Base-by-base conservation (phyloP, 92 coral and sea anemone species). In the Actinostola sp. region DNA sequence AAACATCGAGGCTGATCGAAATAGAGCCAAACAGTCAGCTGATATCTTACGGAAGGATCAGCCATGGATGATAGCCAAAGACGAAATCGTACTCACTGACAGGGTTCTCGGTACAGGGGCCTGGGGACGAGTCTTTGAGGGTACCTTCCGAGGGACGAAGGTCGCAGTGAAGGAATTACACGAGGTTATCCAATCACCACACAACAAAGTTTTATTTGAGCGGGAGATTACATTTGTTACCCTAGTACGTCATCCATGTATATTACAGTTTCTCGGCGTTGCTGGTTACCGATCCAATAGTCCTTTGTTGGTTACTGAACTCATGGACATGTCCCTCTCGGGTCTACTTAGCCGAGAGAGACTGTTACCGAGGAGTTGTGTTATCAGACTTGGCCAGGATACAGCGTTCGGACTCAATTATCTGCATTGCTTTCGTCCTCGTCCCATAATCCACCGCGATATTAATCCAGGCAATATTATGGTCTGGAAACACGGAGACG, bases 381-480 rank as follows among this genome's bases (percentile, higher is more conserved):
- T 86, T 29, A 57, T 68, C 45, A 72, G 78, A 3, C 89, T 90
- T 14, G 96, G 87, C 23, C 84, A 89, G 36, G 95, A 92, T 53
- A 73, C 80, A 31, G 92, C 97, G 26, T 80, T 73, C 34, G 97
- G 97, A 23, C 62, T 86, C 59, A 89, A 89, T 68, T 90, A 90
- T 33, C 65, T 90, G 15, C 96, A 90, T 69, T 79, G 91, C 61
- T 90, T 90, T 35, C 85, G 89, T 16, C 97, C 97, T 12, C 70
- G 55, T 41, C 88, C 97, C 63, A 92, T 92, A 61, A 78, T 92
- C 17, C 97, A 92, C 56, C 96, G 97, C 64, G 97, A 92, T 77
- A 72, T 92, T 33, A 90, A 85, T 55, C 88, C 92, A 24, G 96
- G 96, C 0, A 90, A 90, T 51, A 78, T 83, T 30, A 90, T 92